Evolutionary conservation across 2,888 invertebrate genomes (phyloP), one percentile per base, ranked within the genome.

Genomic region (Brachycybe producta): DNA sequence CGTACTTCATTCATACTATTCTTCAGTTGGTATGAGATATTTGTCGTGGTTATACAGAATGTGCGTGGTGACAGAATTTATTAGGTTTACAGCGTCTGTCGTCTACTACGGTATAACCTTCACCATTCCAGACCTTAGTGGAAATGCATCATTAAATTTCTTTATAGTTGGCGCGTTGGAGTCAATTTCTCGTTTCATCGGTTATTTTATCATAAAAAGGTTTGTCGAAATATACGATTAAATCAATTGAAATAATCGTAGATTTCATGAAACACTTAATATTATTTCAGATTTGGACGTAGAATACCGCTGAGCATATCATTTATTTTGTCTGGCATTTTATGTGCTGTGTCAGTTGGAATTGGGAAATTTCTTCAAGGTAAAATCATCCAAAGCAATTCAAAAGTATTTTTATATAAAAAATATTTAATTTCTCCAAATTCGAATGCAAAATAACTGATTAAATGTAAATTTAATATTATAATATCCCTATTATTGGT

Each of bases 121-220:
- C 52, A 64, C 65, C 38, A 59, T 70, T 24, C 68, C 71, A 11
- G 65, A 64, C 46, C 61, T 72, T 51, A 64, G 65, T 35, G 65
- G 67, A n/a, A 68, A 73, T 56, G 64, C 70, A 13, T 72, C 73
- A 57, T 57, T 70, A n/a, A 71, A 68, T 54, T 68, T 73, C 54
- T 66, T 70, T 17, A 60, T 71, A 11, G 69, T 71, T 45, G 72
- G 70, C 4, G 60, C 61, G 13, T 62, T 72, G 49, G 74, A 75
- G 61, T 59, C 71, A 26, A 59, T 63, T 2, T 66, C 70, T n/a
- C 71, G 72, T 38, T 39, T 54, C 23, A 26, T 52, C 17, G 54
- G 54, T 19, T 54, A 52, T 34, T 54, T 54, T 28, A 54, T 54
- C n/a, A 52, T 54, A 32, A 46, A 47, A 8, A 48, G 39, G 52